Conservation (phyloP, 23 tunicate species). For the Pegea sp. region DNA sequence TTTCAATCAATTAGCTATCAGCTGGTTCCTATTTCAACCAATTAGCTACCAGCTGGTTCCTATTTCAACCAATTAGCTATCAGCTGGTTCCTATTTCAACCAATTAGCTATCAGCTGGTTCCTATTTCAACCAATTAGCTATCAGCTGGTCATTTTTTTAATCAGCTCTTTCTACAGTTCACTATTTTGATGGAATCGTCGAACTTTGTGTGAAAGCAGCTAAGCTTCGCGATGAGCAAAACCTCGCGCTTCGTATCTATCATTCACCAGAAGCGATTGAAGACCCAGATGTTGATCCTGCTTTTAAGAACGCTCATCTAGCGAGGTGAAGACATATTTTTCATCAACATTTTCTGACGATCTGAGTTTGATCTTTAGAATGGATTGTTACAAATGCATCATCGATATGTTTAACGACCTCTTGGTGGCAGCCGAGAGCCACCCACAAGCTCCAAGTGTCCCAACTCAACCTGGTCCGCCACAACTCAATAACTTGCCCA, state of each 20-base stretch:
- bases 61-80: no score
- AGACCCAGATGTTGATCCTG: constrained; percentile 64
- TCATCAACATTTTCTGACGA: not conserved
- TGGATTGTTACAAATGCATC: constrained; percentile 60
- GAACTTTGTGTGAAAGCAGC: constrained; percentile 71
- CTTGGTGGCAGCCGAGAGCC: constrained; percentile 20
- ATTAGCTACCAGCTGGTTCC: no score
- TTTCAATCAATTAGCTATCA: no score
- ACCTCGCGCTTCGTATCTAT: constrained; percentile 57
- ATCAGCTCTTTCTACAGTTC: constrained; percentile 12
- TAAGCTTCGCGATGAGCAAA: constrained; percentile 36
- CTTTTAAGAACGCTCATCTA: constrained; percentile 34
- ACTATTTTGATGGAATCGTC: constrained; percentile 56
- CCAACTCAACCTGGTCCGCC: constrained; percentile 73
- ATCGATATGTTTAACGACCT: constrained; percentile 68
- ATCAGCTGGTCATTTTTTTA: no score
- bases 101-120: no score
- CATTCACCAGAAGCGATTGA: constrained; percentile 13
- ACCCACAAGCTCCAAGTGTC: constrained; percentile 66
- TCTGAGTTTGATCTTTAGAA: constrained; percentile 7
- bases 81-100: no score
- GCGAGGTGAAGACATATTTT: constrained; percentile 17
- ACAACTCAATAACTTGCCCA: constrained; percentile 1
- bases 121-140: no score
- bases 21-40: no score